These are phyloP conservation scores for Cacoxenus indagator DNA, from an alignment of 2,888 invertebrate species.

Conservation along the genomic window DNA sequence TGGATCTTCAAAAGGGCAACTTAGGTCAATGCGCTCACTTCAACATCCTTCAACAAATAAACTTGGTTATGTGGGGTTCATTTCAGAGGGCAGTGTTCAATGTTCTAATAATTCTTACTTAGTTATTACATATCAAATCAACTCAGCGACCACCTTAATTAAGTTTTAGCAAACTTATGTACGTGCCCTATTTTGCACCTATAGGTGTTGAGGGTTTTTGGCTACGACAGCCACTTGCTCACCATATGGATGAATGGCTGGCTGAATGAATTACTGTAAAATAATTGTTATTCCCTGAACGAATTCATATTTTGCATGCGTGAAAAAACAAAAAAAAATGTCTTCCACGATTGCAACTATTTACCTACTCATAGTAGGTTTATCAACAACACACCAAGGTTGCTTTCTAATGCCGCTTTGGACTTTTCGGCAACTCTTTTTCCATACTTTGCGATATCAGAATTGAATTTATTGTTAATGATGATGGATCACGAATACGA, in stretches of 20 bases:
- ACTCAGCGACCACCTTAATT: too few relatives aligned
- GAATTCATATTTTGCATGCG: background rate
- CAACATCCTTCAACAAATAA: too few relatives aligned
- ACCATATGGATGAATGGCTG: background rate
- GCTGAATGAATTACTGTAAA: background rate
- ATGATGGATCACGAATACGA: constrained; percentile 63
- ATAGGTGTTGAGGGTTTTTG: too few relatives aligned
- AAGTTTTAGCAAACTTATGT: too few relatives aligned
- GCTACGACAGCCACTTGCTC: too few relatives aligned
- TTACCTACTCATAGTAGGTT: background rate
- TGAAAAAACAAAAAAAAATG: background rate
- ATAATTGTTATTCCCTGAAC: background rate
- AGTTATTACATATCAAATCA: too few relatives aligned
- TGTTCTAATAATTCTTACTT: too few relatives aligned
- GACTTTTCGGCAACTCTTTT: background rate
- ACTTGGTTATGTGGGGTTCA: too few relatives aligned
- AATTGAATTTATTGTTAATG: constrained; percentile 46
- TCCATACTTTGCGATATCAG: background rate
- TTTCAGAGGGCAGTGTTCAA: too few relatives aligned
- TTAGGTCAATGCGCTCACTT: too few relatives aligned
- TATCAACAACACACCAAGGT: background rate
- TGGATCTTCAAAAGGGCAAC: too few relatives aligned
- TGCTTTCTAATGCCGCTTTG: constrained; percentile 26
- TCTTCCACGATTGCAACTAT: background rate
- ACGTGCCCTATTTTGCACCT: too few relatives aligned